These are phyloP conservation scores for Ceryle rudis DNA, from an alignment of 2,797 vertebrate genomes.

Conservation along the genomic window DNA sequence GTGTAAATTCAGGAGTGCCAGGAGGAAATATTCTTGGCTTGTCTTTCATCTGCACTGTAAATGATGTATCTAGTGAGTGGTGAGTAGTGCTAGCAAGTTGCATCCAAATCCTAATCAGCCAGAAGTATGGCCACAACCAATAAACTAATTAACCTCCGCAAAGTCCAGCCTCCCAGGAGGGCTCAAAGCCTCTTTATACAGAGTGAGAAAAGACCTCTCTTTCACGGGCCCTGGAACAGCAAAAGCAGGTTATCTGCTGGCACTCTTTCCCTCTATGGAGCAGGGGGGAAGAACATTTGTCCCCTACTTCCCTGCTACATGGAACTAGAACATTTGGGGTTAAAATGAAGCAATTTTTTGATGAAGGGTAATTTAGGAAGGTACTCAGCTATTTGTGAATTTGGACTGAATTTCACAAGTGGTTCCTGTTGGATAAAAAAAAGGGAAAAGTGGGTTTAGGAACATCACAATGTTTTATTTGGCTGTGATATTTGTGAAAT, in stretches of 20 bases:
- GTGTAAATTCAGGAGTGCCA: neutral
- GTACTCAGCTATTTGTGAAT: neutral
- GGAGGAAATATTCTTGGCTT: conserved; percentile 35
- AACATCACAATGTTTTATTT: neutral
- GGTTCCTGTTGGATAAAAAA: neutral
- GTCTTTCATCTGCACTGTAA: neutral
- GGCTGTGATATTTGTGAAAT: neutral
- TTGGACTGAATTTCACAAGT: neutral
- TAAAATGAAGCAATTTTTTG: neutral
- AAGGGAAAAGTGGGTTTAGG: neutral
- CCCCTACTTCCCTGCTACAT: neutral
- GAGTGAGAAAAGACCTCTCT: neutral
- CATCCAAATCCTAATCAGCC: conserved; percentile 12
- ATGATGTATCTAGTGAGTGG: neutral
- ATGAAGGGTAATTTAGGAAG: neutral
- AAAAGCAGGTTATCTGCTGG: neutral
- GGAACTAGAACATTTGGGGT: neutral
- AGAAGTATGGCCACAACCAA: neutral
- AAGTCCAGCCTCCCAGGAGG: neutral
- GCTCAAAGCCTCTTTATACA: neutral
- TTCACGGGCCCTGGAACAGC: neutral
- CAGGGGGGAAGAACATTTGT: neutral
- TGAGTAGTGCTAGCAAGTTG: neutral
- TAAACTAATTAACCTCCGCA: neutral
- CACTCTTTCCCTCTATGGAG: neutral